Evolutionary conservation across 2,113 vertebrate genomes (phyloP).

Genomic region (Tricholaema leucomelas): DNA sequence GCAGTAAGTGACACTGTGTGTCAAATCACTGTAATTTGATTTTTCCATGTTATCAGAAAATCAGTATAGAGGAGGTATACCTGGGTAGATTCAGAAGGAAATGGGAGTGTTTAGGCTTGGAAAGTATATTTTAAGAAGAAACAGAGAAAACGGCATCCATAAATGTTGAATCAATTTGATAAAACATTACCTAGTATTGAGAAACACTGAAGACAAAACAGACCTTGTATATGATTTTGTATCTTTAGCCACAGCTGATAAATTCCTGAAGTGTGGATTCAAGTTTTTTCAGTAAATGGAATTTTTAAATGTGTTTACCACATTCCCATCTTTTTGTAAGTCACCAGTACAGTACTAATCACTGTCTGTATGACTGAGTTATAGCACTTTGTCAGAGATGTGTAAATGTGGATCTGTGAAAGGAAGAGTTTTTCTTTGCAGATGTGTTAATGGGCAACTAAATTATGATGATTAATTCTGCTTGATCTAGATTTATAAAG

Average conservation of each 20-base stretch:
- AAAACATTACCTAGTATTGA: neutral
- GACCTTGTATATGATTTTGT: neutral
- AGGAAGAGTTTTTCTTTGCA: neutral
- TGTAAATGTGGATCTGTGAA: neutral
- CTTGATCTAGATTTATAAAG: conserved; percentile 45
- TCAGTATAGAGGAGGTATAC: neutral
- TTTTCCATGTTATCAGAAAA: neutral
- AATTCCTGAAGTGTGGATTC: neutral
- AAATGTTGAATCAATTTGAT: neutral
- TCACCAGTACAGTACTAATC: neutral
- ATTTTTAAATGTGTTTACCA: neutral
- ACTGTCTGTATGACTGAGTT: neutral
- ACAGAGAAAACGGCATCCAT: neutral
- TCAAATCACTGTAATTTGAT: neutral
- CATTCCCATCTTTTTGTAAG: neutral
- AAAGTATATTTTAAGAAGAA: neutral
- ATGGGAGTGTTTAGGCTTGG: neutral
- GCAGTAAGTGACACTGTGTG: neutral
- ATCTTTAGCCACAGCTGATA: neutral
- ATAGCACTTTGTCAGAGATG: neutral
- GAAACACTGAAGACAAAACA: neutral
- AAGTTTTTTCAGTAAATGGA: neutral
- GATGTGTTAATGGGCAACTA: neutral
- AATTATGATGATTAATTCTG: conserved; percentile 48
- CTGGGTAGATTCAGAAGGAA: neutral